Percentiles rank a stretch among this genome's conserved stretches.
Conservation (phyloP, 2,888 invertebrate genomes). For the Sminthurides aquaticus region DNA sequence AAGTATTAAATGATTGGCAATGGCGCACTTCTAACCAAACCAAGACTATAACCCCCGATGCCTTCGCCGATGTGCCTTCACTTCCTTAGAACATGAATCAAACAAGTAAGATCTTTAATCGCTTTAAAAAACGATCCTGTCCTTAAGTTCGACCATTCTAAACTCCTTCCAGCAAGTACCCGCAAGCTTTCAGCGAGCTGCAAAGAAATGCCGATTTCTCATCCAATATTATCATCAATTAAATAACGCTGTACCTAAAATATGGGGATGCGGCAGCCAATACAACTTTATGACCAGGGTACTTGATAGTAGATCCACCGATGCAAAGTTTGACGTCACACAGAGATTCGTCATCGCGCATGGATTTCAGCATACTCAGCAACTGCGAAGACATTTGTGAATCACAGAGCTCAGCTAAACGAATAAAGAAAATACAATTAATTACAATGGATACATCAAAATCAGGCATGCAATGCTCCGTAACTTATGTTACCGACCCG, state of each 20-base stretch:
- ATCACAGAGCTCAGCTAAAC: constrained; percentile 36
- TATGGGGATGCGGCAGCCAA: constrained; percentile 50
- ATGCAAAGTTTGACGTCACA: constrained; percentile 42
- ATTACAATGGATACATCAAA: not conserved
- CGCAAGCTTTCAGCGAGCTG: constrained; percentile 34
- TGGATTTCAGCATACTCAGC: constrained; percentile 35
- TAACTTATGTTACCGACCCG: constrained; percentile 24
- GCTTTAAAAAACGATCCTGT: too few relatives aligned
- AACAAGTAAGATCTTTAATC: too few relatives aligned
- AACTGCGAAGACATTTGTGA: constrained; percentile 43
- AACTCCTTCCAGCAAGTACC: too few relatives aligned
- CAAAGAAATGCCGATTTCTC: too few relatives aligned
- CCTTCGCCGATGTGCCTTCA: too few relatives aligned
- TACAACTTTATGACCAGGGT: constrained; percentile 48
- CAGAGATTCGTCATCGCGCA: constrained; percentile 42
- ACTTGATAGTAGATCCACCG: constrained; percentile 33
- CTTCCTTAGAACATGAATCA: too few relatives aligned
- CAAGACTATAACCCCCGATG: too few relatives aligned
- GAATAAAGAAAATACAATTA: not conserved
- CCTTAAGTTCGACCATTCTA: too few relatives aligned
- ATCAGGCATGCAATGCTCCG: not conserved
- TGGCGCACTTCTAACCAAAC: too few relatives aligned
- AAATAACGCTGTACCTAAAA: too few relatives aligned
- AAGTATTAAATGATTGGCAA: too few relatives aligned
- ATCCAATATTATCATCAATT: too few relatives aligned